These are phyloP conservation scores for Pantherophis vulpinus DNA, from an alignment of 2,797 vertebrate genomes.

Conservation along the genomic window DNA sequence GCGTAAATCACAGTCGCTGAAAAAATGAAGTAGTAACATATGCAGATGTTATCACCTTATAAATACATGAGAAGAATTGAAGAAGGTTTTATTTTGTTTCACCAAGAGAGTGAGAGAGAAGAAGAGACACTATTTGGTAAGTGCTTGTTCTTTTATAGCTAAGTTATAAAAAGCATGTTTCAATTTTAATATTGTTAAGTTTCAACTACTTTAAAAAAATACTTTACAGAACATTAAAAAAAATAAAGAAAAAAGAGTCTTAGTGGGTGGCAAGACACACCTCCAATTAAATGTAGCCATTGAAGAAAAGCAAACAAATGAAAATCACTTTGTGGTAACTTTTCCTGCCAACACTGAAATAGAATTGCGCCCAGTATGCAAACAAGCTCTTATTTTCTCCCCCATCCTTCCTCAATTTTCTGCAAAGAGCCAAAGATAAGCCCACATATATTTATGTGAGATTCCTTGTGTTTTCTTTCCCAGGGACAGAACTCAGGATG, in stretches of 20 bases:
- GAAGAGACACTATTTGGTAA: not conserved
- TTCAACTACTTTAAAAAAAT: not conserved
- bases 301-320: not conserved
- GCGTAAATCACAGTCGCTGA: not conserved
- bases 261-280: not conserved
- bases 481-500: not conserved
- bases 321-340: not conserved
- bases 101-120: not conserved
- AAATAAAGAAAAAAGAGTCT: not conserved
- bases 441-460: not conserved
- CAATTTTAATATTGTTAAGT: not conserved
- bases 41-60: not conserved
- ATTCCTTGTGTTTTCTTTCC: not conserved
- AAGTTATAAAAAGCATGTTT: not conserved
- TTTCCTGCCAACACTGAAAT: slow-evolving; percentile 11
- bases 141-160: not conserved
- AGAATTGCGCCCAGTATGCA: not conserved
- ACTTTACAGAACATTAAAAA: not conserved
- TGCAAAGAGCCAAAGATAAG: not conserved
- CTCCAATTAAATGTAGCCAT: not conserved
- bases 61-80: not conserved
- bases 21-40: not conserved
- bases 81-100: not conserved
- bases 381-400: not conserved
- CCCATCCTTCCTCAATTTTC: not conserved